Evolutionary conservation across 1,140 invertebrate genomes (phyloP).

Genomic region (Zophobas atratus): DNA sequence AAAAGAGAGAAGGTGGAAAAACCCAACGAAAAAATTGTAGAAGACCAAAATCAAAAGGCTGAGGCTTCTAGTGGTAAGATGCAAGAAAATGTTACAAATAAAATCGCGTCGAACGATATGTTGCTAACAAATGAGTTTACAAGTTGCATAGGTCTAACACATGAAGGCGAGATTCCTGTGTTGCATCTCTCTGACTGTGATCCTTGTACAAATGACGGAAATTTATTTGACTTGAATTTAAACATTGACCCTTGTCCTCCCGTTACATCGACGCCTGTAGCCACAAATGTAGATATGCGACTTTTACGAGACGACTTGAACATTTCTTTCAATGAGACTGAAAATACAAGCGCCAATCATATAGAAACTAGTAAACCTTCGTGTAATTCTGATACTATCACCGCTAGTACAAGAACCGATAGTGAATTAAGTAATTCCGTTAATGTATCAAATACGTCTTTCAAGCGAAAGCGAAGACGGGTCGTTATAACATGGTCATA

Average conservation of each 20-base stretch:
- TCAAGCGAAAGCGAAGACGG: not conserved
- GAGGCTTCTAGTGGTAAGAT: not conserved
- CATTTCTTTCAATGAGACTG: not conserved
- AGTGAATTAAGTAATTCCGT: not conserved
- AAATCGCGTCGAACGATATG: not conserved
- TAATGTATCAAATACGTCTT: conserved; percentile 6
- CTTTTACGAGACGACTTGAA: not conserved
- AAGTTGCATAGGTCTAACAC: not conserved
- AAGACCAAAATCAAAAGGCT: not conserved
- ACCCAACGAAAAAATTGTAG: not conserved
- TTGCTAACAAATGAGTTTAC: not conserved
- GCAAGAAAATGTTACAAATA: too few relatives aligned
- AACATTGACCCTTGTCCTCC: not conserved
- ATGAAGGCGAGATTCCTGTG: not conserved
- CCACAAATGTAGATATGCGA: conserved; percentile 1
- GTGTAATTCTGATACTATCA: too few relatives aligned
- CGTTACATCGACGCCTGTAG: not conserved
- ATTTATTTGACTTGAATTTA: not conserved
- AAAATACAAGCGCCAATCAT: not conserved
- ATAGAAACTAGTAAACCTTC: too few relatives aligned
- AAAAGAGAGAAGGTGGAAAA: not conserved
- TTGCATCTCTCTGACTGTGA: not conserved
- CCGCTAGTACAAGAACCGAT: too few relatives aligned
- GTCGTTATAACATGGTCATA: not conserved
- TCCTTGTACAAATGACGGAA: not conserved